phyloP scores from a whole-genome alignment of 2,113 vertebrate genomes.

The Marmota monax region DNA sequence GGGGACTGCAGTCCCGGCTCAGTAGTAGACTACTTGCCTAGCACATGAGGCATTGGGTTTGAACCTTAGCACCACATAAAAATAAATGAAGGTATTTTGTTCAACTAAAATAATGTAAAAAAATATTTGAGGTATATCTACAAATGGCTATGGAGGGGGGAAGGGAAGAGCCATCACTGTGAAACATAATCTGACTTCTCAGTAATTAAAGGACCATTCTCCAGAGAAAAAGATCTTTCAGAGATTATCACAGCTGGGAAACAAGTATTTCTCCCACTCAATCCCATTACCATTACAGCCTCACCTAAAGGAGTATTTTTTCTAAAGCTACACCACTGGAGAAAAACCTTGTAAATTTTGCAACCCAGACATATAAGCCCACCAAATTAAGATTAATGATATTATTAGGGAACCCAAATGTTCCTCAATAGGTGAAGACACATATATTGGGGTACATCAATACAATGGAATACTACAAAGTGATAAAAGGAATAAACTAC shows the following conservation, averaged over 20 bases:
- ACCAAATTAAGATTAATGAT: neutral
- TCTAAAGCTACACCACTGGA: neutral
- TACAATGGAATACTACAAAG: neutral
- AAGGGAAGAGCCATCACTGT: neutral
- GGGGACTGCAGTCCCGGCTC: too few relatives aligned
- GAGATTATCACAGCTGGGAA: neutral
- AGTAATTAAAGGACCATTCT: neutral
- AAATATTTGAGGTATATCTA: neutral
- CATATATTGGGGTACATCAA: neutral
- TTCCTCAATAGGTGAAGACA: neutral
- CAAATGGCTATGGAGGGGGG: neutral
- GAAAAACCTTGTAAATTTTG: neutral
- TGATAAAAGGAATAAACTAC: neutral
- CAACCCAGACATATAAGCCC: neutral
- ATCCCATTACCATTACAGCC: neutral
- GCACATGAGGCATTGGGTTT: too few relatives aligned
- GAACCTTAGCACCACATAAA: too few relatives aligned
- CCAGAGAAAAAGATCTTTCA: conserved; percentile 30
- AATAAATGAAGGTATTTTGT: too few relatives aligned
- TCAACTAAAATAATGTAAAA: too few relatives aligned
- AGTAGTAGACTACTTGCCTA: too few relatives aligned
- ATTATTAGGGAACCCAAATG: neutral
- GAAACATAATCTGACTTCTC: conserved; percentile 7
- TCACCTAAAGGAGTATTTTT: neutral
- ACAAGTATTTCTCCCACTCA: neutral